Conservation (phyloP, 2,113 vertebrate genomes). For the Heptranchias perlo region DNA sequence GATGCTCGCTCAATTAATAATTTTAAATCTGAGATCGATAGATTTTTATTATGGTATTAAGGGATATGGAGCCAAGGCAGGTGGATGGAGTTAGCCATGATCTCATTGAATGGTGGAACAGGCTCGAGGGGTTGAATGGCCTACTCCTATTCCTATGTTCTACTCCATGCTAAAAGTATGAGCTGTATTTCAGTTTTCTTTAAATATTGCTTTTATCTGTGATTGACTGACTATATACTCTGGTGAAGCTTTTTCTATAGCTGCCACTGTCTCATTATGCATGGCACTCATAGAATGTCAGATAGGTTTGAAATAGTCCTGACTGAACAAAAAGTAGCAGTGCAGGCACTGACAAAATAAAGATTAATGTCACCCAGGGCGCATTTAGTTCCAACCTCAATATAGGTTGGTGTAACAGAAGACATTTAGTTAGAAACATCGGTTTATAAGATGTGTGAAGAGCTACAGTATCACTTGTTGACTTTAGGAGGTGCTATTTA, state of each 20-base stretch:
- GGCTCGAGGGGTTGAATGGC: too few relatives aligned
- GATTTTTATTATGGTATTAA: too few relatives aligned
- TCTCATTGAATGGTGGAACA: too few relatives aligned
- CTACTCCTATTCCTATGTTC: too few relatives aligned
- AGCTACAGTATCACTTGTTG: neutral
- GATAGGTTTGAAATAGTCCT: neutral
- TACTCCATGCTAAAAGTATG: neutral
- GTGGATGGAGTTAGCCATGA: too few relatives aligned
- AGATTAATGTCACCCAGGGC: neutral
- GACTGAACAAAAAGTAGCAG: neutral
- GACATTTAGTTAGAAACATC: neutral
- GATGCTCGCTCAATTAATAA: too few relatives aligned
- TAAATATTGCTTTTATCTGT: neutral
- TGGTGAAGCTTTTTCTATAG: neutral
- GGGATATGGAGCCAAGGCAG: too few relatives aligned
- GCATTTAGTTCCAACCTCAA: constrained; percentile 3
- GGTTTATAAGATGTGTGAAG: neutral
- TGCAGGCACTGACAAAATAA: neutral
- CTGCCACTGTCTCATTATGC: neutral
- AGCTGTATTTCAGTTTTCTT: neutral
- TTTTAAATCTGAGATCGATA: too few relatives aligned
- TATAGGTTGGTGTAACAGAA: neutral
- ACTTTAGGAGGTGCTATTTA: neutral
- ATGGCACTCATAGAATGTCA: neutral
- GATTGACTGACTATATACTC: neutral